Base-by-base conservation (phyloP, 2,888 invertebrate species). In the Folsomia manolachei region DNA sequence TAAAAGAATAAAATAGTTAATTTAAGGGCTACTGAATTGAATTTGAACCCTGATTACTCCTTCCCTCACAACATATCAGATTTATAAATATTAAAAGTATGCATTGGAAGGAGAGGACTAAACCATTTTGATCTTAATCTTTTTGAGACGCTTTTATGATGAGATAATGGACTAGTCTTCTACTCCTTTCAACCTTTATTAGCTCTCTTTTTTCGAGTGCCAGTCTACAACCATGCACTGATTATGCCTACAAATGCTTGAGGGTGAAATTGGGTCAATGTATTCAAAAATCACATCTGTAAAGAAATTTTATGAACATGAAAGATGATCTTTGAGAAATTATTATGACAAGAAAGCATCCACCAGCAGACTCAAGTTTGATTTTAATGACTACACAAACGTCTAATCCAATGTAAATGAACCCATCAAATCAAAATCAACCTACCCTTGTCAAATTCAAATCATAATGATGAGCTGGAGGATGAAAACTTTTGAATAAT, bases 1-100 rank as follows among this genome's bases (percentile, higher is more conserved):
- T 69, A 69, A 69, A 39, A 63, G 14, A 72, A 67, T 67, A 67
- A 67, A 67, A 53, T 67, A 7, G 67, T 67, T 67, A 67, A 67
- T 67, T 67, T 67, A 23, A 53, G 21, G 19, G 19, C 60, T 24
- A 1, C 53, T 66, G 65, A 19, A 52, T 66, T 66, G 21, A 21
- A 60, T 67, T 67, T 19, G 27, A 56, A 56, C n/a, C 21, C 19
- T 56, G 18, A 56, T 56, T 56, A 56, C 56, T 51, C 18, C 21
- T 56, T 56, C 56, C 21, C 56, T 56, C 56, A 19, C 56, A 19
- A 4, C n/a, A n/a, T n/a, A 56, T 56, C 39, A 39, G 7, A 4
- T 39, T n/a, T n/a, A n/a, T n/a, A n/a, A n/a, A n/a, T n/a, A n/a
- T n/a, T n/a, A n/a, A n/a, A n/a, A n/a, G n/a, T n/a, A n/a, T n/a